These are phyloP conservation scores for Apodemia duryi DNA, from an alignment of 2,888 invertebrate genomes.

Conservation along the genomic window DNA sequence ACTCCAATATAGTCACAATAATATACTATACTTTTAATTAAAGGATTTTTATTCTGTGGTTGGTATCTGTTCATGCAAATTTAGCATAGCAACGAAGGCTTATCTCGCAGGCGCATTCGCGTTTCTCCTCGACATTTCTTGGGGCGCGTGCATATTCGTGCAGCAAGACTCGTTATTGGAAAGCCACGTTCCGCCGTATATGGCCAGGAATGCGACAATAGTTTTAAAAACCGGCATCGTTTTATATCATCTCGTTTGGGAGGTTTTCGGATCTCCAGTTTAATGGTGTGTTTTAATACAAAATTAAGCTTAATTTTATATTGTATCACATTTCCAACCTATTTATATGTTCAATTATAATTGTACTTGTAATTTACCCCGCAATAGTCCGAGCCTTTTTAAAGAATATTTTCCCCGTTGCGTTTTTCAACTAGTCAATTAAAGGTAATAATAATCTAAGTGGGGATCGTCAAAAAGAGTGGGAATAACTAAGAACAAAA, in stretches of 20 bases:
- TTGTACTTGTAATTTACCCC: too few species aligned
- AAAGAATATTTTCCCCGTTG: too few species aligned
- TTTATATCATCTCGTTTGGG: conserved; percentile 16
- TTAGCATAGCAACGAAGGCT: conserved; percentile 43
- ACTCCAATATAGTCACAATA: conserved; percentile 20
- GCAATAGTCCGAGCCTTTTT: too few species aligned
- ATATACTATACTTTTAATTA: conserved; percentile 13
- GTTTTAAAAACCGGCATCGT: conserved; percentile 32
- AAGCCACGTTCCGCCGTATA: conserved; percentile 30
- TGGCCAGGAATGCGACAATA: conserved; percentile 39
- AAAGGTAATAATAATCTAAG: too few species aligned
- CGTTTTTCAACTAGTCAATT: too few species aligned
- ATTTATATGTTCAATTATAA: background rate
- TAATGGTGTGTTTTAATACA: conserved; percentile 15
- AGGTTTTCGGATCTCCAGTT: conserved; percentile 13
- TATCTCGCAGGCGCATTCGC: conserved; percentile 41
- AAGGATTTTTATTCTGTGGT: conserved; percentile 30
- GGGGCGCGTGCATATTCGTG: conserved; percentile 42
- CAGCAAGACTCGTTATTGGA: conserved; percentile 34
- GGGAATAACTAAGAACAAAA: too few species aligned
- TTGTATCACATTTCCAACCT: background rate
- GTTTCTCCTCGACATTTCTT: conserved; percentile 40
- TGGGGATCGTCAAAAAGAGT: too few species aligned
- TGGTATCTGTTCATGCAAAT: conserved; percentile 54
- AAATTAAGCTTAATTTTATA: conserved; percentile 12